Conservation (phyloP, 2,797 vertebrate species). For the Sebastes paucispinis region DNA sequence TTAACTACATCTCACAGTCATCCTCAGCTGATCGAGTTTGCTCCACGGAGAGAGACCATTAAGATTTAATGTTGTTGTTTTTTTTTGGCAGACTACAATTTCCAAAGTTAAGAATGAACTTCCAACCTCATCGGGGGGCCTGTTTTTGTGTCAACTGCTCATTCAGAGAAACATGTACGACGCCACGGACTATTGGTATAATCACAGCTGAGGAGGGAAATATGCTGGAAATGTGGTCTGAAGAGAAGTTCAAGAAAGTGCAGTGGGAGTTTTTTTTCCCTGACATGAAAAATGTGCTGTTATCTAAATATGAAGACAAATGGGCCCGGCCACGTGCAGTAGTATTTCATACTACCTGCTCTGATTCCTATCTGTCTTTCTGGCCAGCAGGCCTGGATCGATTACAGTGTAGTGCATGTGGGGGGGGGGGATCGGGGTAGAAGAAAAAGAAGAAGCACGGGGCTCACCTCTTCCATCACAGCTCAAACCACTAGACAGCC, state of each 20-base stretch:
- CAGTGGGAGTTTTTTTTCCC: constrained; percentile 13
- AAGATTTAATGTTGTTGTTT: neutral
- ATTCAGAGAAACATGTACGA: constrained; percentile 4
- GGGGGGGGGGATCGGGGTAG: no score
- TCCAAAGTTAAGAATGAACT: neutral
- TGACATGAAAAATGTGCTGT: constrained; percentile 58
- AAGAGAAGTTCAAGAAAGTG: constrained; percentile 40
- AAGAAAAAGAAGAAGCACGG: neutral
- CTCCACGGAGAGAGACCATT: neutral
- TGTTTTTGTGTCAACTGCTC: neutral
- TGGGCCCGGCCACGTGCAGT: constrained; percentile 33
- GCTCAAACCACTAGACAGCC: constrained; percentile 49
- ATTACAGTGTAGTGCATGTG: constrained; percentile 44
- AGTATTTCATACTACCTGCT: constrained; percentile 52
- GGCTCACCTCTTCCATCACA: constrained; percentile 72
- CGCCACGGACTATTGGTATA: neutral
- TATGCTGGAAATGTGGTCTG: constrained; percentile 22
- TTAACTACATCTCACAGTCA: neutral
- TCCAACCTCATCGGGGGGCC: neutral
- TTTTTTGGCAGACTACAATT: neutral
- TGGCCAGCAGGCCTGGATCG: constrained; percentile 57
- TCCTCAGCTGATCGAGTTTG: neutral
- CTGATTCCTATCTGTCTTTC: constrained; percentile 59
- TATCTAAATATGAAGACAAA: constrained; percentile 69
- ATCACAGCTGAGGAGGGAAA: constrained; percentile 21